phyloP scores from a whole-genome alignment of 1,140 invertebrate genomes.

The Caenorhabditis briggsae region DNA sequence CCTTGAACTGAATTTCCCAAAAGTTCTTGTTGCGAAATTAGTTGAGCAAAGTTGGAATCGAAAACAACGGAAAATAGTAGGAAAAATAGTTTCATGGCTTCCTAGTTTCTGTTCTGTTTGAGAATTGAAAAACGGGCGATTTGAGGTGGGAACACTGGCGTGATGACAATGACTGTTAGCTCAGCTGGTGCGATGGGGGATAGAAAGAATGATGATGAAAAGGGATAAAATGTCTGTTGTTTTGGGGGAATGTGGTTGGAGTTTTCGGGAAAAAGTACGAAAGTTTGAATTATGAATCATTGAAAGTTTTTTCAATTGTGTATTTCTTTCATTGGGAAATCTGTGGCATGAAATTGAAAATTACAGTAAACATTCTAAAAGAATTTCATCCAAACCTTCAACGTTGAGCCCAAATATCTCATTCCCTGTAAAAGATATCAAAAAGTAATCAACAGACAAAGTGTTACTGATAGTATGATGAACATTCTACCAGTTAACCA shows the following conservation, averaged over 20 bases:
- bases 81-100: constrained; percentile 36
- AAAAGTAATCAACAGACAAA: too few species aligned
- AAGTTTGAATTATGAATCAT: constrained; percentile 37
- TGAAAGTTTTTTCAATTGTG: neutral
- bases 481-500: too few species aligned
- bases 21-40: constrained; percentile 32
- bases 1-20: neutral
- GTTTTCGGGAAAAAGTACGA: constrained; percentile 1
- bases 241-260: neutral
- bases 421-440: too few species aligned
- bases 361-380: too few species aligned
- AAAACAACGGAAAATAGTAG: neutral
- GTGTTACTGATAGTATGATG: too few species aligned
- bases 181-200: neutral
- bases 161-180: constrained; percentile 33
- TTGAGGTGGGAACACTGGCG: neutral
- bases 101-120: constrained; percentile 47
- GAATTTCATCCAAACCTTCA: too few species aligned
- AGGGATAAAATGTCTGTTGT: neutral
- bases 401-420: too few species aligned
- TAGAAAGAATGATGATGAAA: too few species aligned
- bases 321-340: too few species aligned
- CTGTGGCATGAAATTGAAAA: too few species aligned
- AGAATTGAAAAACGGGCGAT: constrained; percentile 13
- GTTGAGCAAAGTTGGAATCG: neutral